Evolutionary conservation across 2,888 invertebrate genomes (phyloP), one percentile per base, ranked within the genome.

Genomic region (Andrena bucephala): DNA sequence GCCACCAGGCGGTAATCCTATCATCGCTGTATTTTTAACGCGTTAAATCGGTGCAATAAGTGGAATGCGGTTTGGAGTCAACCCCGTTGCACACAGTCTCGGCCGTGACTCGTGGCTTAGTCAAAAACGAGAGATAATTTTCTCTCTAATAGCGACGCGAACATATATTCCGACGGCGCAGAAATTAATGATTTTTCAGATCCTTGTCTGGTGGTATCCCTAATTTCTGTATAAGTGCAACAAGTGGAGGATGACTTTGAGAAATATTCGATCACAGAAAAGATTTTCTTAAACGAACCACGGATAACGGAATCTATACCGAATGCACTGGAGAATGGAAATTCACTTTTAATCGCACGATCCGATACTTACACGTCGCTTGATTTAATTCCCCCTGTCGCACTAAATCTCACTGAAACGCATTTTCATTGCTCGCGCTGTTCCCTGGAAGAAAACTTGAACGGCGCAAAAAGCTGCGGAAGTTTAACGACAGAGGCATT

Each of bases 401-500:
- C 57, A n/a, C 36, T 57, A 42, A 69, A 59, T 24, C 42, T 5
- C 42, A 10, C 27, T n/a, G 24, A 42, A n/a, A 57, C 69, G 42
- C 57, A 42, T 36, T 57, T 24, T 4, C 10, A 57, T n/a, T 59
- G 31, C 36, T 27, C 42, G 42, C 27, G 27, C 42, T 20, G 8
- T 13, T 24, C 52, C 13, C 16, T 33, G n/a, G 7, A 33, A 27
- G 57, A n/a, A 24, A 65, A 7, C 48, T 71, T 50, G 42, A 70
- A 65, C 42, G 62, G 42, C 54, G 24, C 54, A 33, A 63, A 20
- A 54, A 48, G 54, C 54, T 24, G 42, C 48, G 3, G 24, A 48
- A 57, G 42, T 70, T 67, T 60, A 52, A 36, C 73, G 66, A 78
- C 76, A 16, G 16, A 33, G 4, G 63, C 63, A 69, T 57, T 48